Conservation (phyloP, 2,888 invertebrate genomes). For the Pherbina coryleti region DNA sequence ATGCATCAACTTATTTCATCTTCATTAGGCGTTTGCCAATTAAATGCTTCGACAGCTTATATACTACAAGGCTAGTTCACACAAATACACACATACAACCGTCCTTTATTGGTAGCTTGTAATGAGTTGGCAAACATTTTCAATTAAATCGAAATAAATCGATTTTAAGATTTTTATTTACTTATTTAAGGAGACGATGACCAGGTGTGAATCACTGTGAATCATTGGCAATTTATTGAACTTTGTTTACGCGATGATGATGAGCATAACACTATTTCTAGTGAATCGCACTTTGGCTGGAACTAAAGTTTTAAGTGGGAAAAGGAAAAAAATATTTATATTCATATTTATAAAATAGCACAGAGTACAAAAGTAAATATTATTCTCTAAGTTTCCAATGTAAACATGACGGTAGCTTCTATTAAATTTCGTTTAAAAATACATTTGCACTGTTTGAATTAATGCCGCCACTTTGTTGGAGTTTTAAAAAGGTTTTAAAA, state of each 20-base stretch:
- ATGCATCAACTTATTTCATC: constrained; percentile 3
- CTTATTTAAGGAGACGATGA: background rate
- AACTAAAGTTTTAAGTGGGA: background rate
- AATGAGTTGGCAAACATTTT: background rate
- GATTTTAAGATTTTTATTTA: background rate
- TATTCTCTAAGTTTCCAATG: background rate
- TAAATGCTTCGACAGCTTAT: constrained; percentile 18
- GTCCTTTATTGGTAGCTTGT: constrained; percentile 4
- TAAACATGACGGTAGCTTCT: background rate
- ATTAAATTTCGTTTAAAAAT: background rate
- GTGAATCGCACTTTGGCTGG: background rate
- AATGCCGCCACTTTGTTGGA: background rate
- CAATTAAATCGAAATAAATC: background rate
- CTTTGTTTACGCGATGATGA: background rate
- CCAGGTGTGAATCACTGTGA: background rate
- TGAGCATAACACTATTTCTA: background rate
- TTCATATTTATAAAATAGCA: too few relatives aligned
- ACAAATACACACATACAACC: background rate
- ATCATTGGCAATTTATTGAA: background rate
- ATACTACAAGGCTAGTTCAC: background rate
- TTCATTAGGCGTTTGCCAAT: constrained; percentile 15
- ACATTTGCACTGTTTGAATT: too few relatives aligned
- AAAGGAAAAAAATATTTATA: background rate
- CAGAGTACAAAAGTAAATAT: background rate
- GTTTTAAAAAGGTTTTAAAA: background rate